phyloP scores from a whole-genome alignment of 1,140 invertebrate genomes.

The Steinernema feltiae region DNA sequence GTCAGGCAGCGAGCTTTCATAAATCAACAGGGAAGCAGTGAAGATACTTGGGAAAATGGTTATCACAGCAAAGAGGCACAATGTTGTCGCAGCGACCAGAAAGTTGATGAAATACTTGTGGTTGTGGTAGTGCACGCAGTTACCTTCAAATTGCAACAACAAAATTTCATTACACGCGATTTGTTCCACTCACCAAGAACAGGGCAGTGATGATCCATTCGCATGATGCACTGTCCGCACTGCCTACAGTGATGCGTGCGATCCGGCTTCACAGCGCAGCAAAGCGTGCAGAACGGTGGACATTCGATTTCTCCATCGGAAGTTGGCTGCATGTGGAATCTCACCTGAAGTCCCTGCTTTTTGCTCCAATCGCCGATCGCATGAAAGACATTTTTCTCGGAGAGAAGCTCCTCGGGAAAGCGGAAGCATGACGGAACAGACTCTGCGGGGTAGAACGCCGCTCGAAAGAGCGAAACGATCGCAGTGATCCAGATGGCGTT shows the following conservation, averaged over 20 bases:
- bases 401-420: neutral
- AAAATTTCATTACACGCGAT: too few relatives aligned
- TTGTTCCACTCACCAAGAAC: neutral
- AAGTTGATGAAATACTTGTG: neutral
- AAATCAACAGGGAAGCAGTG: neutral
- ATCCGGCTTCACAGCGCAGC: neutral
- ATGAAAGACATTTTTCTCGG: neutral
- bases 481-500: neutral
- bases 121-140: neutral
- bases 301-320: neutral
- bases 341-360: neutral
- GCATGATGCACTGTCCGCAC: neutral
- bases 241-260: neutral
- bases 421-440: neutral
- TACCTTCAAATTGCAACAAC: neutral
- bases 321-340: neutral
- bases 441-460: neutral
- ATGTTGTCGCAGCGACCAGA: neutral
- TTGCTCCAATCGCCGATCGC: neutral
- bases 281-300: neutral
- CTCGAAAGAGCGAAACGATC: neutral
- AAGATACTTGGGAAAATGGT: neutral
- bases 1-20: neutral
- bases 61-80: neutral
- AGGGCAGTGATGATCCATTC: neutral